These are phyloP conservation scores for Entomobrya proxima DNA, from an alignment of 2,888 invertebrate species.

Conservation along the genomic window DNA sequence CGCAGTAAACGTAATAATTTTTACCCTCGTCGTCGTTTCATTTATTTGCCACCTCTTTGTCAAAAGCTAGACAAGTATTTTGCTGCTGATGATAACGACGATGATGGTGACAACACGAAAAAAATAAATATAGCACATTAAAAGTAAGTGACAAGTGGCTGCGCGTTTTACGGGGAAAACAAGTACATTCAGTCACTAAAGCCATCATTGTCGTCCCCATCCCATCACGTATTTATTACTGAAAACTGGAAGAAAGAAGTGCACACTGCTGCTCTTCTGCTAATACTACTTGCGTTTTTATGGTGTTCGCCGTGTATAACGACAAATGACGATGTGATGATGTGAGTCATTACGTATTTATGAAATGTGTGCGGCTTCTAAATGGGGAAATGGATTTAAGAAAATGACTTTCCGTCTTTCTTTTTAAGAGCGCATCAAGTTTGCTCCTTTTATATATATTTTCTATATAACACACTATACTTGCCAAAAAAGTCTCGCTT, in stretches of 20 bases:
- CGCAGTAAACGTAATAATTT: background rate
- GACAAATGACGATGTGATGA: slow-evolving; percentile 34
- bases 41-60: slow-evolving; percentile 8
- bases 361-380: slow-evolving; percentile 40
- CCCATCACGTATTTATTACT: slow-evolving; percentile 39
- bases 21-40: background rate
- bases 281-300: too few species aligned
- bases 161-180: background rate
- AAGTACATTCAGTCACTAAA: background rate
- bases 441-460: too few species aligned
- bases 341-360: slow-evolving; percentile 60
- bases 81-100: too few species aligned
- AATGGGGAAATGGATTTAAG: slow-evolving; percentile 55
- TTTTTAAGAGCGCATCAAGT: background rate
- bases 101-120: slow-evolving; percentile 25
- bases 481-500: too few species aligned
- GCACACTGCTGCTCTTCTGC: background rate
- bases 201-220: background rate
- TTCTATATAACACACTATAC: too few species aligned
- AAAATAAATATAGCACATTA: slow-evolving; percentile 18
- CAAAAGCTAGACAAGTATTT: background rate
- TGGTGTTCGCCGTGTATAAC: slow-evolving; percentile 2
- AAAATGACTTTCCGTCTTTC: slow-evolving; percentile 42
- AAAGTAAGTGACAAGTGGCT: slow-evolving; percentile 44
- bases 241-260: background rate